A percentile compares a stretch with the other conserved stretches of the same genome.
Conservation (phyloP, 2,113 vertebrate species). For the Phyllopteryx taeniolatus region DNA sequence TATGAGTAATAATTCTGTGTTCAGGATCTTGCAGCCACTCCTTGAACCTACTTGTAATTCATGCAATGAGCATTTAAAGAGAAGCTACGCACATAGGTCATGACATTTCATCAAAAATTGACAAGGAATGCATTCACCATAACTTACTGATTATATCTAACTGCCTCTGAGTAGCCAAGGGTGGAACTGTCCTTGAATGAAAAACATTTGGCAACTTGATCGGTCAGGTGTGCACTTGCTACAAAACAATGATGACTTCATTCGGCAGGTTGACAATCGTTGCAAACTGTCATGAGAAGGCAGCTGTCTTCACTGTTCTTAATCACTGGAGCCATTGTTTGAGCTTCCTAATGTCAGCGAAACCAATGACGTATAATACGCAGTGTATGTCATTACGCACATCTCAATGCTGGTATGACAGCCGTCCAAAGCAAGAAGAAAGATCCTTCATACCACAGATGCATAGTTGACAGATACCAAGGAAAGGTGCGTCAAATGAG, state of each 20-base stretch:
- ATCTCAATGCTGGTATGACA: conserved; percentile 41
- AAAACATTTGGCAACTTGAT: conserved; percentile 36
- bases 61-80: conserved; percentile 15
- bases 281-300: conserved; percentile 35
- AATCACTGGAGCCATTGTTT: conserved; percentile 57
- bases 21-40: not conserved
- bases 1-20: not conserved
- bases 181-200: conserved; percentile 23
- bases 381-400: conserved; percentile 13
- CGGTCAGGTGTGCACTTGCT: conserved; percentile 36
- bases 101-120: conserved; percentile 27
- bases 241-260: conserved; percentile 27
- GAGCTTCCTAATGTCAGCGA: conserved; percentile 25
- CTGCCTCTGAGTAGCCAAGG: conserved; percentile 14
- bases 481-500: conserved; percentile 24
- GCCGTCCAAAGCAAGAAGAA: conserved; percentile 33
- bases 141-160: conserved; percentile 18
- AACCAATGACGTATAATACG: conserved; percentile 25
- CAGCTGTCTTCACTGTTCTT: conserved; percentile 10
- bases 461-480: conserved; percentile 37
- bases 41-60: not conserved
- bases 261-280: conserved; percentile 30
- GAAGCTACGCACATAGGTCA: conserved; percentile 30
- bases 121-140: conserved; percentile 42
- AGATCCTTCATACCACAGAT: conserved; percentile 4